phyloP scores from a whole-genome alignment of 2,113 vertebrate species.

The Mesoclemmys tuberculata region DNA sequence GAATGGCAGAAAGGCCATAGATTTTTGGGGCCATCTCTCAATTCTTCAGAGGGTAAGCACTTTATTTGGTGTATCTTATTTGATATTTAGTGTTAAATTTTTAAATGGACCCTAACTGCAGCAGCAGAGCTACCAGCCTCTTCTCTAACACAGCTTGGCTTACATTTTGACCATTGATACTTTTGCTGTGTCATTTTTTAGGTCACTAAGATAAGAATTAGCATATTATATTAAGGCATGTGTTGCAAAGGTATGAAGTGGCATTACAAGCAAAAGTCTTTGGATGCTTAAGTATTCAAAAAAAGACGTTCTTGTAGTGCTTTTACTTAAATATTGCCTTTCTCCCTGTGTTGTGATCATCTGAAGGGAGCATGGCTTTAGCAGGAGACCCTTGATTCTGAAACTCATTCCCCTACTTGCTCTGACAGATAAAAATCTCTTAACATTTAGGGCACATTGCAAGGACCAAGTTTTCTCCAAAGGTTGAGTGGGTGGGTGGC shows the following conservation, averaged over 20 bases:
- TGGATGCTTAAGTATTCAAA: neutral
- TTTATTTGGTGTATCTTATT: fast-evolving
- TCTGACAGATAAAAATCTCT: fast-evolving
- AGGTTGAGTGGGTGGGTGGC: neutral
- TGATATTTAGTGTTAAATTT: fast-evolving
- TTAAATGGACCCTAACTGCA: fast-evolving
- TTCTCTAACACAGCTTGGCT: neutral
- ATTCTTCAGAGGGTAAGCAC: fast-evolving
- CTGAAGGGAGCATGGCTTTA: neutral
- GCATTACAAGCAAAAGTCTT: neutral
- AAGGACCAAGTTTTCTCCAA: fast-evolving
- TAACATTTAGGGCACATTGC: neutral
- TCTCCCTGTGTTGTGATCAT: fast-evolving
- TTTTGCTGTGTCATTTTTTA: slow-evolving; percentile 19
- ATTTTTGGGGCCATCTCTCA: fast-evolving
- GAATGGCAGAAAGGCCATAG: neutral
- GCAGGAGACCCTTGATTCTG: neutral
- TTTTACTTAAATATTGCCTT: fast-evolving
- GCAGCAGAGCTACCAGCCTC: fast-evolving
- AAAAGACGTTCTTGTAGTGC: neutral
- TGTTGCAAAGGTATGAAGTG: neutral
- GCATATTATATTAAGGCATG: neutral
- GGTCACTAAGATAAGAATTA: neutral
- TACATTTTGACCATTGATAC: fast-evolving
- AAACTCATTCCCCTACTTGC: fast-evolving